Base-by-base conservation (phyloP, 2,888 invertebrate species). In the Tryphoninae sp. region DNA sequence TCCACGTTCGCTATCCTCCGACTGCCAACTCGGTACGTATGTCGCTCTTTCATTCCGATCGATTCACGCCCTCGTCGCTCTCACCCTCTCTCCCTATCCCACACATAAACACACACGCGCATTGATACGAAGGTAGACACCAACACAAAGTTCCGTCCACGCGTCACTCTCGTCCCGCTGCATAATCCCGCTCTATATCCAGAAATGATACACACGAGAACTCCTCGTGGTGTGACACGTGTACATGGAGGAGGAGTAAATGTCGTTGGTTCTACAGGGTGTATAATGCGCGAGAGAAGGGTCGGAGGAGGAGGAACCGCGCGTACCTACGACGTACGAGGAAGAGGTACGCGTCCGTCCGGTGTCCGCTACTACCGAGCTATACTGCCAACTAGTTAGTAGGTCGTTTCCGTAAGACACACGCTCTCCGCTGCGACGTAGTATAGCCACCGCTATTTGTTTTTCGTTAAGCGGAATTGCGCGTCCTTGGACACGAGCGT, bases 391-490 rank as follows among this genome's bases (percentile, higher is more conserved):
- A 33, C 45, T 13, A 45, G 45, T 45, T 45, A 45, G 45, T 45
- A 45, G 45, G 45, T 45, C 45, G 45, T 45, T 45, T 45, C 45
- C 45, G 45, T 45, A 45, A 45, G 45, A 45, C 45, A 45, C 65
- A 22, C 19, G 26, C 26, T 51, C n/a, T 45, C 13, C 45, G 13
- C 9, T 40, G 19, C 40, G 84, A 83, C 85, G 85, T 85, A 86
- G 84, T 83, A 86, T 88, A 79, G 77, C 67, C 68, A 45, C 13
- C 22, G 75, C 86, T 89, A 87, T 89, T 89, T 89, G 89, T 89
- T 89, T 89, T 89, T 89, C 89, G 89, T 89, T 89, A 89, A 84
- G 88, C 84, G 86, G 85, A 89, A 89, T 88, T 88, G 87, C 86
- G 84, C 83, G 83, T 72, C 81, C 85, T 86, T 67, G 80, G 71